A percentile compares a stretch with the other conserved stretches of the same genome.
Evolutionary conservation across 23 tunicate genomes (phyloP).

Genomic region (Corella eumyota): DNA sequence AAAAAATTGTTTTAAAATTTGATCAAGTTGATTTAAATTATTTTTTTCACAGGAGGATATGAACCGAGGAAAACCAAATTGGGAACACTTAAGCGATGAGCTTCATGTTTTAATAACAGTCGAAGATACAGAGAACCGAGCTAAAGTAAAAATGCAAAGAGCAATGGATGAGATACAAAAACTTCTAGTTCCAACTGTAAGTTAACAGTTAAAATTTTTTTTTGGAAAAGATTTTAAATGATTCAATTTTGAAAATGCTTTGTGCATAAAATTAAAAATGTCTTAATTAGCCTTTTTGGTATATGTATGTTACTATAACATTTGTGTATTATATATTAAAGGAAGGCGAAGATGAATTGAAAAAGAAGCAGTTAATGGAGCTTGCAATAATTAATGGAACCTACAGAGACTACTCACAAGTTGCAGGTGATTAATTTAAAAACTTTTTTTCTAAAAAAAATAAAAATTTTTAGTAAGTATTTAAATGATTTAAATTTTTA

Average conservation of each 20-base stretch:
- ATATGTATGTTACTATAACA: neutral
- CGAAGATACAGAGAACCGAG: constrained; percentile 98
- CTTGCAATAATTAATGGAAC: constrained; percentile 99
- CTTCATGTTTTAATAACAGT: constrained; percentile 99
- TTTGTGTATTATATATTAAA: neutral
- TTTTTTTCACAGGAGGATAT: constrained; percentile 75
- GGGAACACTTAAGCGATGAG: constrained; percentile 99
- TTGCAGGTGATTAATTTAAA: constrained; percentile 21
- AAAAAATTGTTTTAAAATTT: no score
- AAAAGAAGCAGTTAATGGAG: constrained; percentile 99
- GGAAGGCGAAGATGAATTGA: constrained; percentile 99
- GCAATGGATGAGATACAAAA: constrained; percentile 95
- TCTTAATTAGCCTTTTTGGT: neutral
- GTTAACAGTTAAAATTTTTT: neutral
- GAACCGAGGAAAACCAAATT: constrained; percentile 97
- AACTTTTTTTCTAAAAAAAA: neutral
- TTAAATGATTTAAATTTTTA: no score
- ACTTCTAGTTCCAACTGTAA: constrained; percentile 94
- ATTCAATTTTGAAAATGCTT: neutral
- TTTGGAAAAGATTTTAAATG: neutral
- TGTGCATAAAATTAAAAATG: neutral
- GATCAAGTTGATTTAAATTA: constrained; percentile 1
- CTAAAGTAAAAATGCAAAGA: constrained; percentile 81
- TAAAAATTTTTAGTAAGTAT: neutral
- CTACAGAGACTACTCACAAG: constrained; percentile 81